A percentile compares a stretch with the other conserved stretches of the same genome.
Evolutionary conservation across 2,113 vertebrate genomes (phyloP).

Genomic region (Brevimyrus niger): DNA sequence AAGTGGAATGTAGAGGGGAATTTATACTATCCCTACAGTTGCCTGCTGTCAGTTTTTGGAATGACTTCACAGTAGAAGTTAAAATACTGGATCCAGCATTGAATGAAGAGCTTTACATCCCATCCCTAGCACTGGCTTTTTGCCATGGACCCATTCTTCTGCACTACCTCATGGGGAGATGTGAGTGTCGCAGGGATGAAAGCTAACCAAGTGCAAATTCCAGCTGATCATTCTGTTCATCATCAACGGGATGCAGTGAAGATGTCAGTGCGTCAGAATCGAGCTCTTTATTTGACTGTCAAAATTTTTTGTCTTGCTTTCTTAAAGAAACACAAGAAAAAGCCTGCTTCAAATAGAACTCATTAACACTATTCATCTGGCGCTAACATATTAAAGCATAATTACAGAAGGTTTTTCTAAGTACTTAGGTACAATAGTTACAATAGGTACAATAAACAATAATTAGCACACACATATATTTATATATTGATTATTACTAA

Average conservation of each 20-base stretch:
- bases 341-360: neutral
- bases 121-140: neutral
- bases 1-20: neutral
- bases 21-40: neutral
- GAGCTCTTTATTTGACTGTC: neutral
- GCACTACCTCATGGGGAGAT: neutral
- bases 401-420: neutral
- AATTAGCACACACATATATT: neutral
- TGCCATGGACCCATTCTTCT: neutral
- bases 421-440: neutral
- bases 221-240: neutral
- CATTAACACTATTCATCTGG: neutral
- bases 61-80: constrained; percentile 10
- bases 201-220: neutral
- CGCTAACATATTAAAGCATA: neutral
- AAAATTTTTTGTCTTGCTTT: neutral
- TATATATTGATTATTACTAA: neutral
- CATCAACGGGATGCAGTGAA: neutral
- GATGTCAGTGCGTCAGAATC: neutral
- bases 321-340: neutral
- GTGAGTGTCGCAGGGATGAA: neutral
- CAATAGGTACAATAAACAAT: too few relatives aligned
- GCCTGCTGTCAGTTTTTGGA: constrained; percentile 1
- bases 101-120: neutral
- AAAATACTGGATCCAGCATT: neutral